Evolutionary conservation across 1,140 invertebrate species (phyloP).

Genomic region (Sesamia nonagrioides): DNA sequence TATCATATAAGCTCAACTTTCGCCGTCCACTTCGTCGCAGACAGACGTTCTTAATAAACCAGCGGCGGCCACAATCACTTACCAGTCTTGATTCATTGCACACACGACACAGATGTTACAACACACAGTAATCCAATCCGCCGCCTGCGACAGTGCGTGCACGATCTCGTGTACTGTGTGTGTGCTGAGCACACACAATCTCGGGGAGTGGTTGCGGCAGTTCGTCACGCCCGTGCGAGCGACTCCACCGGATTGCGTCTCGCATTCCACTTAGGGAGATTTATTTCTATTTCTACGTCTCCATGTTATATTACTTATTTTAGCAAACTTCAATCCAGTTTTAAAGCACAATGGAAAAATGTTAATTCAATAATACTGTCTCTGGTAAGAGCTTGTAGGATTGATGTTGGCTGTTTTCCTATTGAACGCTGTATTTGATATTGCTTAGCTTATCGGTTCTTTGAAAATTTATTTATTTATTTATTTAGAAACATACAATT

Average conservation of each 20-base stretch:
- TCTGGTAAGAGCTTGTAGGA: no score
- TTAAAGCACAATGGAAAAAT: no score
- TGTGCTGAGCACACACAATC: constrained; percentile 18
- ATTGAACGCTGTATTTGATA: no score
- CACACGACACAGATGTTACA: not conserved
- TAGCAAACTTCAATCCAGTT: no score
- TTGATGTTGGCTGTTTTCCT: no score
- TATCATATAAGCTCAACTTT: not conserved
- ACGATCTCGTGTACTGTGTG: not conserved
- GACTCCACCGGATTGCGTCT: not conserved
- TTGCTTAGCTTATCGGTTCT: no score
- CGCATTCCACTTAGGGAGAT: not conserved
- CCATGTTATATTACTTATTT: not conserved
- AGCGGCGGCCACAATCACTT: constrained; percentile 8
- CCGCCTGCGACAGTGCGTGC: not conserved
- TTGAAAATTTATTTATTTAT: no score
- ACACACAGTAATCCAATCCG: constrained; percentile 3
- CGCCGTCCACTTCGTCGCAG: not conserved
- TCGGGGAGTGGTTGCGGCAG: not conserved
- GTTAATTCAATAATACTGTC: no score
- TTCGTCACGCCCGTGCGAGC: not conserved
- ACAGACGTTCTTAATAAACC: not conserved
- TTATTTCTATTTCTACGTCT: not conserved
- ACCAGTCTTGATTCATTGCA: not conserved
- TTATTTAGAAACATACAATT: no score